These are phyloP conservation scores for Ianthella basta DNA, from an alignment of 37 sponge, comb jelly and placozoan genomes.

Conservation along the genomic window DNA sequence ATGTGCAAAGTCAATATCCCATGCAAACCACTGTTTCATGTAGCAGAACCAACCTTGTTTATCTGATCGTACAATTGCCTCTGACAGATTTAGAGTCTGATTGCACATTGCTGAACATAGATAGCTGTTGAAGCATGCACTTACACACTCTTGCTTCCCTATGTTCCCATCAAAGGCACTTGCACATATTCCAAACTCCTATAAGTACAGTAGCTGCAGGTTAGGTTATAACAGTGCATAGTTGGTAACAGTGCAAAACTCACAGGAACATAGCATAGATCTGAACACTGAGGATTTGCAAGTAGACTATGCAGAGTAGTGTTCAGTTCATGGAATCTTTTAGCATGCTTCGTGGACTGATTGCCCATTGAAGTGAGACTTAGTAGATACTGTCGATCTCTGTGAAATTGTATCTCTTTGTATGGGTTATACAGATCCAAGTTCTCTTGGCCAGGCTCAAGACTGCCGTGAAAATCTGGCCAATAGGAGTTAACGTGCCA, in stretches of 20 bases:
- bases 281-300: neutral
- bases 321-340: neutral
- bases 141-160: neutral
- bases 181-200: constrained; percentile 29
- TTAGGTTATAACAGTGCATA: too few relatives aligned
- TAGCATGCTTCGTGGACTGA: too few relatives aligned
- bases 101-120: constrained; percentile 26
- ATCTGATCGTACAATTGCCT: too few relatives aligned
- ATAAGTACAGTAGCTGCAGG: too few relatives aligned
- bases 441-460: neutral
- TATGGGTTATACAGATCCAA: neutral
- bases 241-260: neutral
- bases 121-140: neutral
- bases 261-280: constrained; percentile 6
- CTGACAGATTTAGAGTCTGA: neutral
- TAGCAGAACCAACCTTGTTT: too few relatives aligned
- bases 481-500: neutral
- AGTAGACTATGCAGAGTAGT: neutral
- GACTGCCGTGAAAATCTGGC: neutral
- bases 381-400: neutral
- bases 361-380: too few relatives aligned
- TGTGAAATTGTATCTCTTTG: constrained; percentile 17
- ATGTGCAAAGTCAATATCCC: too few relatives aligned
- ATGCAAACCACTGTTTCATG: too few relatives aligned
- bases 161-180: constrained; percentile 25